Evolutionary conservation across 2,113 vertebrate species (phyloP), one percentile per base, ranked within the genome.

Genomic region (Corydoras sp.): DNA sequence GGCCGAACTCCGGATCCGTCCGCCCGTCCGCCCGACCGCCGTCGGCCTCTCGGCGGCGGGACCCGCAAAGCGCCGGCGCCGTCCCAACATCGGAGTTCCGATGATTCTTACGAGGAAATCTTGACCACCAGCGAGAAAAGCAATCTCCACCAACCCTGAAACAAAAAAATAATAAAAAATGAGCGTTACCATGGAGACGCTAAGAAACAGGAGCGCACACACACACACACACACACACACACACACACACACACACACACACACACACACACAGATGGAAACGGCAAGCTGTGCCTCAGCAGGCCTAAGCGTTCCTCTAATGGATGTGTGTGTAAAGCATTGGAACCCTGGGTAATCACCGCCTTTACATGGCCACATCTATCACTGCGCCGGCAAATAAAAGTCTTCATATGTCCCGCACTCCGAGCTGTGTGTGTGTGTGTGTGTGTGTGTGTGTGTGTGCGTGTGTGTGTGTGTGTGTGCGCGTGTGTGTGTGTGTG

Each of bases 351-450:
- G 18, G 35, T 87, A 84, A 88, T 88, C 85, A 83, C 69, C 76
- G 82, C 85, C 83, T 70, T 10, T 50, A 50, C 70, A 72, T 58
- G 77, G 79, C 70, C 79, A 78, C 80, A 89, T 90, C 77, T 79
- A 85, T 91, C 87, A 87, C 74, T 73, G 59, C 29, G 71, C 71
- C 78, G 83, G 79, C 81, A 86, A 88, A 88, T 88, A 82, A 83
- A 85, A 85, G 80, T 85, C 79, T 81, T 76, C 81, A 81, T 85
- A 81, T 72, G 72, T 82, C 77, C 79, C 54, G 62, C 66, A 24
- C 15, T 43, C n/a, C 50, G 43, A 55, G 48, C 43, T 4, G 18
- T 24, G 18, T 24, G 18, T 24, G 18, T 24, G 18, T 24, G 2
- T 2, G 18, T 24, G 18, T 24, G 18, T 24, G 18, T 24, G 18